Percentiles rank a stretch among this genome's conserved stretches.
phyloP scores from a whole-genome alignment of 2,113 vertebrate genomes.

The Syngnathus floridae region DNA sequence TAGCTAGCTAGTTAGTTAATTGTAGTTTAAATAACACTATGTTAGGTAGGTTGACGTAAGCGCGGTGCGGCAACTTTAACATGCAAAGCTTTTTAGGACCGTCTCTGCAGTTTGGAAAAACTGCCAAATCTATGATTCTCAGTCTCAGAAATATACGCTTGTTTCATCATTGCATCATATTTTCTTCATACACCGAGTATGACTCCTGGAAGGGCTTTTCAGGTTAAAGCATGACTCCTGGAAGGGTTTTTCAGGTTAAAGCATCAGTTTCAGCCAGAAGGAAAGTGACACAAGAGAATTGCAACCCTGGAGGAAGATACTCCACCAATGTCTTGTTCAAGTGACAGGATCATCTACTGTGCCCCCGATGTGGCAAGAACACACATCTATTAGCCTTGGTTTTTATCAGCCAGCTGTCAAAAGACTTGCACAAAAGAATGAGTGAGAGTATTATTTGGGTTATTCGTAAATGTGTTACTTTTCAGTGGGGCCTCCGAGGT shows the following conservation, averaged over 20 bases:
- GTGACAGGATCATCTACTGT: constrained; percentile 28
- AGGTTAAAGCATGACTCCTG: constrained; percentile 26
- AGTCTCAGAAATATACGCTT: too few relatives aligned
- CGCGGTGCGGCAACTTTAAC: too few relatives aligned
- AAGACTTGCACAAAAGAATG: not conserved
- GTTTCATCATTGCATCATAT: not conserved
- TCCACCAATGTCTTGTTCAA: constrained; percentile 31
- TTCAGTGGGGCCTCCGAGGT: not conserved
- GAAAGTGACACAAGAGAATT: constrained; percentile 36
- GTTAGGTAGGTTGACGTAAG: too few relatives aligned
- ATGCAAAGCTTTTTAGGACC: too few relatives aligned
- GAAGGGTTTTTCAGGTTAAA: constrained; percentile 33
- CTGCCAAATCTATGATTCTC: too few relatives aligned
- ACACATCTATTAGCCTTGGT: constrained; percentile 20
- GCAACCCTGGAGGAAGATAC: constrained; percentile 15
- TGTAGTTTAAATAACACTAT: too few relatives aligned
- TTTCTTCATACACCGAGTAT: not conserved
- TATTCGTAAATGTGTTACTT: not conserved
- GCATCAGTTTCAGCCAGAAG: constrained; percentile 33
- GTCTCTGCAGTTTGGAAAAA: too few relatives aligned
- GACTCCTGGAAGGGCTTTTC: constrained; percentile 17
- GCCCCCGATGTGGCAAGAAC: constrained; percentile 34
- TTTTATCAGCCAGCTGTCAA: constrained; percentile 28
- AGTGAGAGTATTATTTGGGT: not conserved
- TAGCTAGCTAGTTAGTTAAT: too few relatives aligned